These are phyloP conservation scores for Agonopterix subpropinquella DNA, from an alignment of 2,888 invertebrate genomes.

Conservation along the genomic window DNA sequence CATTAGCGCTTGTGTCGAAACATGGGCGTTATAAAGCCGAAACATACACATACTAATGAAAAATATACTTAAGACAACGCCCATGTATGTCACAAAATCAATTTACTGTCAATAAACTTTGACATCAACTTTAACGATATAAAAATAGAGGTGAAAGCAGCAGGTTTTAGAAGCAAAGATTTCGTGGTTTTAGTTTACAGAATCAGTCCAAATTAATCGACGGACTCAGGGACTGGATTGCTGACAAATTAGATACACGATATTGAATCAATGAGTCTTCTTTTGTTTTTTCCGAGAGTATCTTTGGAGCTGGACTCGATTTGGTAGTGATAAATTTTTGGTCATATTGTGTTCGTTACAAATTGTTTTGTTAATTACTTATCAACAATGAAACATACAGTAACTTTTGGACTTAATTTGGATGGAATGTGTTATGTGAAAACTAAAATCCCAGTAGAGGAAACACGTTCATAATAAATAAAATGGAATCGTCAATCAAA, in stretches of 20 bases:
- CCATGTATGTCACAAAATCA: slow-evolving; percentile 26
- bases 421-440: no score
- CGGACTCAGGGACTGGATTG: slow-evolving; percentile 41
- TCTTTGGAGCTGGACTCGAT: slow-evolving; percentile 17
- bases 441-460: no score
- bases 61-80: slow-evolving; percentile 59
- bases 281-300: slow-evolving; percentile 8
- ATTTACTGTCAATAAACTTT: not conserved
- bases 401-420: no score
- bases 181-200: slow-evolving; percentile 28
- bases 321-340: slow-evolving; percentile 18
- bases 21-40: slow-evolving; percentile 55
- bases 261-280: slow-evolving; percentile 24
- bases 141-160: slow-evolving; percentile 1
- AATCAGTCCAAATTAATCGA: slow-evolving; percentile 66
- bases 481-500: no score
- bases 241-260: slow-evolving; percentile 69
- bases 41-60: slow-evolving; percentile 54
- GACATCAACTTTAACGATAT: slow-evolving; percentile 11
- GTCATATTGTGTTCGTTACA: not conserved
- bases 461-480: no score
- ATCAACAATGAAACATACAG: no score
- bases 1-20: slow-evolving; percentile 64
- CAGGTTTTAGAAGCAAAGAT: slow-evolving; percentile 1
- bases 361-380: not conserved